Conservation (phyloP, 2,888 invertebrate genomes). For the Plebejus melissa region DNA sequence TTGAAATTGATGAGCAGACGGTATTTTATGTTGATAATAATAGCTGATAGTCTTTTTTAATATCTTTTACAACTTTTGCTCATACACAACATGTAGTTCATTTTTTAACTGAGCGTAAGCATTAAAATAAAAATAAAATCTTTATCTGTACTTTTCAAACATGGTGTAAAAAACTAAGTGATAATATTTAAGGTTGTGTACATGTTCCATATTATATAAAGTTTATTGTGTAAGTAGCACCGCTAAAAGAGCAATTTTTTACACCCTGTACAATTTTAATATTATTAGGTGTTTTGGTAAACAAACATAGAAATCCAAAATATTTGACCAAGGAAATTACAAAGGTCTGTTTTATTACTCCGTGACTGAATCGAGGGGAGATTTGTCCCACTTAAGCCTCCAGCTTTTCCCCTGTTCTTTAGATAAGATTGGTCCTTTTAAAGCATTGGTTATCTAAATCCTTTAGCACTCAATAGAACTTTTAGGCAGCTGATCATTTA, state of each 20-base stretch:
- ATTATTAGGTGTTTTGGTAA: neutral
- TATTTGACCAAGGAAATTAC: conserved; percentile 68
- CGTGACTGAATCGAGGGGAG: conserved; percentile 74
- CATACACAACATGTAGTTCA: no score
- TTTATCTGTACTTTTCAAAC: no score
- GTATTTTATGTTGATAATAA: neutral
- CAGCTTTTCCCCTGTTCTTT: conserved; percentile 70
- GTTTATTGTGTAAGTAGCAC: no score
- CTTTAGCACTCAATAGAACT: conserved; percentile 65
- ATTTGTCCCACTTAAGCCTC: conserved; percentile 73
- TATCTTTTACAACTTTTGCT: no score
- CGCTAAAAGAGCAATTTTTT: no score
- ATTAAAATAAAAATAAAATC: no score
- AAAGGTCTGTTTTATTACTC: conserved; percentile 66
- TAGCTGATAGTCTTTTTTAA: no score
- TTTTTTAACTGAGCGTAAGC: no score
- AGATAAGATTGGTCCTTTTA: conserved; percentile 66
- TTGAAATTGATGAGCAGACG: no score
- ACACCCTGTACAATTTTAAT: neutral
- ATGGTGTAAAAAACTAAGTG: no score
- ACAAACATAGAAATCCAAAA: conserved; percentile 48
- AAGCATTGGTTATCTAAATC: conserved; percentile 65
- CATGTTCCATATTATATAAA: no score
- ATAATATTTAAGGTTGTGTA: no score
- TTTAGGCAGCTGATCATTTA: conserved; percentile 36